phyloP scores from a whole-genome alignment of 2,113 vertebrate genomes.

The Thalassoma bifasciatum region DNA sequence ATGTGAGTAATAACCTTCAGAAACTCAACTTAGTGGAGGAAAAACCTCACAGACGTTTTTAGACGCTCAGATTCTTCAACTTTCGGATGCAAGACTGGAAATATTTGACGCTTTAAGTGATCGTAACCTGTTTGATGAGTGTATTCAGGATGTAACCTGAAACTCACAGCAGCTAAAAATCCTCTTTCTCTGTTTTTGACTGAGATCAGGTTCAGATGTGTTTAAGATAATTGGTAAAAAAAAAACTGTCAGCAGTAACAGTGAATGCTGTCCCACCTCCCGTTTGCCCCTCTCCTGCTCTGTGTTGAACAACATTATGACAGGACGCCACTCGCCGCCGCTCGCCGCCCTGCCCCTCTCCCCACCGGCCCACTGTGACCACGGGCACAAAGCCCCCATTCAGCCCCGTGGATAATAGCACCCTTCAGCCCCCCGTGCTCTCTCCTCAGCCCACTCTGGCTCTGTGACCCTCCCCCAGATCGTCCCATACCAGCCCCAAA shows the following conservation, averaged over 20 bases:
- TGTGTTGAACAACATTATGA: slow-evolving; percentile 73
- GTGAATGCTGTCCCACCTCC: no score
- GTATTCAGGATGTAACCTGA: neutral
- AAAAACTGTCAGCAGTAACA: no score
- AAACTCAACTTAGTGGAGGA: no score
- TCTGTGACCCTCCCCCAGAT: slow-evolving; percentile 49
- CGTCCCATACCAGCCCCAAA: slow-evolving; percentile 29
- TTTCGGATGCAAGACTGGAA: no score
- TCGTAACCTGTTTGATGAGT: no score
- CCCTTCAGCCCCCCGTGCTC: slow-evolving; percentile 73
- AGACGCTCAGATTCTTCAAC: no score
- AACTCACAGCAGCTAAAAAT: neutral
- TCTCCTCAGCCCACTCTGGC: slow-evolving; percentile 9
- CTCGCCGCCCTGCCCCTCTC: slow-evolving; percentile 47
- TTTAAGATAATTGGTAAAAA: no score
- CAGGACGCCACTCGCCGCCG: slow-evolving; percentile 50
- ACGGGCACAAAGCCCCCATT: slow-evolving; percentile 79
- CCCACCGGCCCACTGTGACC: slow-evolving; percentile 22
- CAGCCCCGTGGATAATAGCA: slow-evolving; percentile 77
- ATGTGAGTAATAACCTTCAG: no score
- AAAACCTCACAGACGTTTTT: no score
- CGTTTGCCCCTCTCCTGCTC: slow-evolving; percentile 6
- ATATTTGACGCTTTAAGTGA: no score
- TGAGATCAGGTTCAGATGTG: no score
- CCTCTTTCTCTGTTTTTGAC: neutral